Evolutionary conservation across 2,888 invertebrate species (phyloP).

Genomic region (Campaea margaritaria): DNA sequence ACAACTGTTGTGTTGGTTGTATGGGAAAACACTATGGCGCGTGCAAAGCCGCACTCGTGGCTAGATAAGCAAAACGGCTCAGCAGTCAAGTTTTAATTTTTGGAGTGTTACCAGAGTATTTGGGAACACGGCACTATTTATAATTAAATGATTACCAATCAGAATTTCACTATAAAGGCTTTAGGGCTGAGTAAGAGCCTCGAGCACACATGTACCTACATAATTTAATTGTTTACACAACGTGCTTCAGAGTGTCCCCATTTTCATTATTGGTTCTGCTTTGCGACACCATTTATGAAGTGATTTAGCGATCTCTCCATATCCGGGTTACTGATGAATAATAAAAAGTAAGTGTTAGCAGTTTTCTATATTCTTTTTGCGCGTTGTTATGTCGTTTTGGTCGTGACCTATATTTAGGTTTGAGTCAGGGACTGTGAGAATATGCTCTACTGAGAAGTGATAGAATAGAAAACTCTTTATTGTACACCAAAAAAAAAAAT

Average conservation of each 20-base stretch:
- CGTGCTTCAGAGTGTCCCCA: constrained; percentile 2
- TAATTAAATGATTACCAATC: too few relatives aligned
- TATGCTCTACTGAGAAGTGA: too few relatives aligned
- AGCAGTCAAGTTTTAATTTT: too few relatives aligned
- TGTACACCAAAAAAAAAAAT: too few relatives aligned
- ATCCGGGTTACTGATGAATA: constrained; percentile 28
- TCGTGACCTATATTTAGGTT: not conserved
- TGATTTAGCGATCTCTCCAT: constrained; percentile 22
- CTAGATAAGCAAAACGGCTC: too few relatives aligned
- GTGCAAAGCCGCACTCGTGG: too few relatives aligned
- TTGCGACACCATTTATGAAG: constrained; percentile 25
- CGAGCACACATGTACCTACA: not conserved
- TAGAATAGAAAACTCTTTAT: too few relatives aligned
- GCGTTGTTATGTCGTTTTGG: not conserved
- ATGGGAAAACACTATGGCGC: too few relatives aligned
- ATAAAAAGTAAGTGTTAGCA: constrained; percentile 29
- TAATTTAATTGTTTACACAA: constrained; percentile 1
- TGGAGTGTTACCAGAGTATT: too few relatives aligned
- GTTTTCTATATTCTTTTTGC: not conserved
- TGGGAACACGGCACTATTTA: too few relatives aligned
- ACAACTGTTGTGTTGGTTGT: too few relatives aligned
- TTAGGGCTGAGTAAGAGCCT: not conserved
- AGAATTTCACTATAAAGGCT: not conserved
- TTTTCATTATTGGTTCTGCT: constrained; percentile 16
- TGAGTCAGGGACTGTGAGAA: too few relatives aligned